phyloP scores from a whole-genome alignment of 92 coral and sea anemone genomes.

The Epizoanthus ramosus region DNA sequence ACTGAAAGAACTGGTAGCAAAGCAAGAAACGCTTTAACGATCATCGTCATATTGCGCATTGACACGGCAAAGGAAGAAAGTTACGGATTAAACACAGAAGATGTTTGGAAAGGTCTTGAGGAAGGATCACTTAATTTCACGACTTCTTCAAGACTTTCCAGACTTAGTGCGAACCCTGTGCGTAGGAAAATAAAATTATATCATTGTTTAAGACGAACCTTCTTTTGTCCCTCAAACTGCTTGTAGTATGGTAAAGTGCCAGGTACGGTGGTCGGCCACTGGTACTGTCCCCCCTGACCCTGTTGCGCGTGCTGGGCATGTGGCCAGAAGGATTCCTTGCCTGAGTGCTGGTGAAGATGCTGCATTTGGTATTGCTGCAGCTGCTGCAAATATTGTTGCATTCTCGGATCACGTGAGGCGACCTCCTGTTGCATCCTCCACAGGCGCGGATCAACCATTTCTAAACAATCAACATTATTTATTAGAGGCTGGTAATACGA shows the following conservation, averaged over 20 bases:
- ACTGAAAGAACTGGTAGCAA: too few species aligned
- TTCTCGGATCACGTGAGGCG: constrained; percentile 62
- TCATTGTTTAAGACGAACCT: background rate
- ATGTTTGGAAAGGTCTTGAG: too few species aligned
- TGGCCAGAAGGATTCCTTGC: constrained; percentile 29
- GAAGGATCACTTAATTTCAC: too few species aligned
- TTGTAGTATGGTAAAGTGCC: constrained; percentile 27
- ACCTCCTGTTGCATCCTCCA: constrained; percentile 31
- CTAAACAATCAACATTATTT: background rate
- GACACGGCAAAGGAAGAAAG: too few species aligned
- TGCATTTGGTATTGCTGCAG: constrained; percentile 62
- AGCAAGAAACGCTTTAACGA: too few species aligned
- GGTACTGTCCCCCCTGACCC: constrained; percentile 38
- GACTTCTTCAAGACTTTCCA: too few species aligned
- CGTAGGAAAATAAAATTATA: too few species aligned
- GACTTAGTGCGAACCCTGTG: too few species aligned
- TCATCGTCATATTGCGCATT: too few species aligned
- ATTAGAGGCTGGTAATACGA: background rate
- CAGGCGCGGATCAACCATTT: constrained; percentile 31
- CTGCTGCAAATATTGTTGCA: constrained; percentile 78
- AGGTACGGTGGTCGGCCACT: constrained; percentile 26
- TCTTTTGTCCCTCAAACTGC: constrained; percentile 36
- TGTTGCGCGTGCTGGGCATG: constrained; percentile 32
- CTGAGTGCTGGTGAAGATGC: constrained; percentile 69
- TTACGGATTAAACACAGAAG: too few species aligned